These are phyloP conservation scores for Menura novaehollandiae DNA, from an alignment of 2,113 vertebrate genomes.

Conservation along the genomic window DNA sequence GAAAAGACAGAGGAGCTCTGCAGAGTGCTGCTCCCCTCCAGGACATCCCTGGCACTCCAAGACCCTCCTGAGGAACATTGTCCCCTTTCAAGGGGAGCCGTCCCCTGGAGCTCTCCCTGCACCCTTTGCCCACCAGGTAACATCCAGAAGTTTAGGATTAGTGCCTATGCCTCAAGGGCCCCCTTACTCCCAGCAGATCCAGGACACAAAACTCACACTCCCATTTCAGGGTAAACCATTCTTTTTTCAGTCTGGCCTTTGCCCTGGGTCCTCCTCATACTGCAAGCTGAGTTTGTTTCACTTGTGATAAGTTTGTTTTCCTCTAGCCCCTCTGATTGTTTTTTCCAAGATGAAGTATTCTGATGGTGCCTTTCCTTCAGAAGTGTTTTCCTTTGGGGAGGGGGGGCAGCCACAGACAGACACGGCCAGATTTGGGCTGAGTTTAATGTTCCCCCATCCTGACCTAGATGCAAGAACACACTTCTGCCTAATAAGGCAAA, in stretches of 20 bases:
- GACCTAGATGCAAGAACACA: neutral
- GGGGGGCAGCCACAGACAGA: neutral
- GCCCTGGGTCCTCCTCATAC: neutral
- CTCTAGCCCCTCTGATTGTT: constrained; percentile 28
- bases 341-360: constrained; percentile 52
- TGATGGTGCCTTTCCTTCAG: neutral
- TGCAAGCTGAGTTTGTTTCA: constrained; percentile 54
- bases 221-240: neutral
- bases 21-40: neutral
- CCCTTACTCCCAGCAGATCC: neutral
- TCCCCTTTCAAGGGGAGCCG: neutral
- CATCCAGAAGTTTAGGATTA: neutral
- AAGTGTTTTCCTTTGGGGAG: constrained; percentile 39
- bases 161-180: neutral
- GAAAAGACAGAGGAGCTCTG: neutral
- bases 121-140: neutral
- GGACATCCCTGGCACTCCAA: neutral
- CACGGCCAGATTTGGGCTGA: neutral
- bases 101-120: neutral
- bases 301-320: constrained; percentile 55
- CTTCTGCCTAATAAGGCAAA: constrained; percentile 18
- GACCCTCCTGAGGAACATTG: neutral
- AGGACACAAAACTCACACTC: neutral
- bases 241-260: constrained; percentile 4
- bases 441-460: neutral